Evolutionary conservation across 1,140 invertebrate species (phyloP).

Genomic region (Heliconius melpomene): DNA sequence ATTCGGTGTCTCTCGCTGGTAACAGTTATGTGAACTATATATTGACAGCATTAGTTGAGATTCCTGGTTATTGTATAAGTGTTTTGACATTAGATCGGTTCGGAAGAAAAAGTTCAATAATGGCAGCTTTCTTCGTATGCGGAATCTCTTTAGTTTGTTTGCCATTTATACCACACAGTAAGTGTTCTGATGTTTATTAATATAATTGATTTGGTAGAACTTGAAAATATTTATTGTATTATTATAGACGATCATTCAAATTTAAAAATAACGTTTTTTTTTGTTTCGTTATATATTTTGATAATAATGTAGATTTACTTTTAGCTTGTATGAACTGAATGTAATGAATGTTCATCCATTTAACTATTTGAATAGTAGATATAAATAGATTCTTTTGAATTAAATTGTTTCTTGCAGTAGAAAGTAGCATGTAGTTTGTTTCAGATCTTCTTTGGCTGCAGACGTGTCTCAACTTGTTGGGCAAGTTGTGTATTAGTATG

Average conservation of each 20-base stretch:
- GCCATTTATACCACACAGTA: slow-evolving; percentile 54
- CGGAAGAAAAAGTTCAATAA: slow-evolving; percentile 35
- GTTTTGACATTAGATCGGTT: slow-evolving; percentile 36
- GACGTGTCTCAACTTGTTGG: slow-evolving; percentile 72
- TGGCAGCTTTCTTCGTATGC: slow-evolving; percentile 36
- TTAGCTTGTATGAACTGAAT: too few species aligned
- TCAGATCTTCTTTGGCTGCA: slow-evolving; percentile 62
- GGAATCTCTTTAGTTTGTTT: slow-evolving; percentile 35
- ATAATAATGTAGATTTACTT: too few species aligned
- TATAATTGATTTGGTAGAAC: too few species aligned
- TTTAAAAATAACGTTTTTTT: neutral
- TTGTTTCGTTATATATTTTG: neutral
- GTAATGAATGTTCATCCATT: neutral
- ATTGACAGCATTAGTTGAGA: slow-evolving; percentile 36
- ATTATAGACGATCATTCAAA: neutral
- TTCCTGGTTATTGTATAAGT: slow-evolving; percentile 37
- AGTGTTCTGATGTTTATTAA: slow-evolving; percentile 36
- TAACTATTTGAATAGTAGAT: neutral
- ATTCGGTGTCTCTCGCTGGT: slow-evolving; percentile 39
- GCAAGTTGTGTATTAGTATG: slow-evolving; percentile 85
- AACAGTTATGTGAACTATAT: slow-evolving; percentile 42
- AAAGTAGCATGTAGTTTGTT: slow-evolving; percentile 44
- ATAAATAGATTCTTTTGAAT: neutral
- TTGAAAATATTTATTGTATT: neutral
- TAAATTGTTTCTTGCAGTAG: slow-evolving; percentile 10